Evolutionary conservation across 2,113 vertebrate genomes (phyloP).

Genomic region (Gadus macrocephalus): DNA sequence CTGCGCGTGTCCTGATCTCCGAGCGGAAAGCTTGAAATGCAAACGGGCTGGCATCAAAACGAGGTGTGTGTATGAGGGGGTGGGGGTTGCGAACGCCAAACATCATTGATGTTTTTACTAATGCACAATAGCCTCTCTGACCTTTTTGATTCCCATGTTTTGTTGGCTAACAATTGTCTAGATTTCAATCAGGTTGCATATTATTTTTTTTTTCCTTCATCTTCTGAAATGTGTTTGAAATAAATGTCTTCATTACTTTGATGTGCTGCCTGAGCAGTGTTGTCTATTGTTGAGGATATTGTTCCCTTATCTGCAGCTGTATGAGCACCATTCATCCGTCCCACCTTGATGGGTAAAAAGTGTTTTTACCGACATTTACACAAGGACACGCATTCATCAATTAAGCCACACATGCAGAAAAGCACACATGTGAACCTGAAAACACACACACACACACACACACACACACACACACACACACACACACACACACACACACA

Average conservation of each 20-base stretch:
- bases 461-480: neutral
- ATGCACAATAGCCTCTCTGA: constrained; percentile 20
- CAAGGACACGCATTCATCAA: neutral
- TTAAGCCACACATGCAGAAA: neutral
- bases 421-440: too few relatives aligned
- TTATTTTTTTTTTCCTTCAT: constrained; percentile 15
- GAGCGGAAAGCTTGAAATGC: too few relatives aligned
- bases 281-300: constrained; percentile 24
- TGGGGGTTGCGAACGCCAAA: neutral
- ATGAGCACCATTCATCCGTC: neutral
- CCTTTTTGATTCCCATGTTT: constrained; percentile 3
- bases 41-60: neutral
- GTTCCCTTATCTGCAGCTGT: neutral
- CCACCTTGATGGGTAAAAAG: neutral
- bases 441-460: too few relatives aligned
- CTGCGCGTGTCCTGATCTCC: too few relatives aligned
- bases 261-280: constrained; percentile 28
- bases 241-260: constrained; percentile 36
- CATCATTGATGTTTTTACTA: neutral
- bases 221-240: constrained; percentile 44
- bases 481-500: neutral
- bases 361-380: neutral
- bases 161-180: constrained; percentile 3
- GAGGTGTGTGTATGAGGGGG: neutral
- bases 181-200: constrained; percentile 27